phyloP scores from a whole-genome alignment of 2,888 invertebrate species.

The Polymixis lichenea region DNA sequence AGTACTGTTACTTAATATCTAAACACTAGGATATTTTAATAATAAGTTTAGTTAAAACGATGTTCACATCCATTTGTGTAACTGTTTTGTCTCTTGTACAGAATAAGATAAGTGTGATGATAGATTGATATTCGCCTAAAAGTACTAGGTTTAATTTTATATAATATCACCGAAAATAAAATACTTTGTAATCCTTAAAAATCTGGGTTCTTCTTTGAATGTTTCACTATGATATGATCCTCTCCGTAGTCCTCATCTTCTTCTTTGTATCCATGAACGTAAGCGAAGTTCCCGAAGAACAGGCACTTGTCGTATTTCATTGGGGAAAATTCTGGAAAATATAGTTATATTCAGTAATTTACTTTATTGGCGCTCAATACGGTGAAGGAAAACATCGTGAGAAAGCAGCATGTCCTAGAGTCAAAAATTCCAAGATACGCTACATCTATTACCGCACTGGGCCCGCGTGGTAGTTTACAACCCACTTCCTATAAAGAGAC shows the following conservation, averaged over 20 bases:
- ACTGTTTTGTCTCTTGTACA: background rate
- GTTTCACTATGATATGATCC: constrained; percentile 73
- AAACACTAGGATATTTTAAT: constrained; percentile 20
- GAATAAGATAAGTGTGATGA: constrained; percentile 3
- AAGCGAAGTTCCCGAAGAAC: constrained; percentile 86
- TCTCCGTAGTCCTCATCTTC: constrained; percentile 85
- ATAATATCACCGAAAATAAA: constrained; percentile 29
- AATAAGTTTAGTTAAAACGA: constrained; percentile 3
- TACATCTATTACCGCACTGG: background rate
- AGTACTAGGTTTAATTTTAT: constrained; percentile 47
- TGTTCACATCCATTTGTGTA: constrained; percentile 1
- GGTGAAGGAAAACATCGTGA: background rate
- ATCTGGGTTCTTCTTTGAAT: constrained; percentile 81
- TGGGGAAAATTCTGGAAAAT: constrained; percentile 75
- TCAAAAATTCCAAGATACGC: background rate
- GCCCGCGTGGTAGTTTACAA: background rate
- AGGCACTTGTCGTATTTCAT: constrained; percentile 82
- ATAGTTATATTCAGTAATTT: background rate
- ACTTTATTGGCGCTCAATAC: background rate
- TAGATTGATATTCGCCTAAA: constrained; percentile 9
- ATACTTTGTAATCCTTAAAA: constrained; percentile 67
- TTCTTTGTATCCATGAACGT: constrained; percentile 83
- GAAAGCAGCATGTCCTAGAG: background rate
- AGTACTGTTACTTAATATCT: constrained; percentile 8
- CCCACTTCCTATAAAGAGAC: background rate